A percentile compares a stretch with the other conserved stretches of the same genome.
Conservation (phyloP, 2,797 vertebrate genomes). For the Micromesistius poutassou region DNA sequence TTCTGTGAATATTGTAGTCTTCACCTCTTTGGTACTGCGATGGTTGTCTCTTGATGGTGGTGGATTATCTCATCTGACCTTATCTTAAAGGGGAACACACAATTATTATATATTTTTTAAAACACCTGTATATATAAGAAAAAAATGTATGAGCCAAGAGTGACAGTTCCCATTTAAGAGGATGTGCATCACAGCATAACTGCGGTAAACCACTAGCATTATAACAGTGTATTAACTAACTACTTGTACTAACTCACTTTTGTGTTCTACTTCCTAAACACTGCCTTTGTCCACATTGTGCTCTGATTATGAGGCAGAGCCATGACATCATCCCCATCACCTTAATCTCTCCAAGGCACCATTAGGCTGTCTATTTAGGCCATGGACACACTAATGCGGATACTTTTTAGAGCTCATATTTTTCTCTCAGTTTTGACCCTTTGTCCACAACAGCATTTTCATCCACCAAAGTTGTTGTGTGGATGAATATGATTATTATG, state of each 20-base stretch:
- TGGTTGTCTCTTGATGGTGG: not conserved
- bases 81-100: not conserved
- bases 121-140: not conserved
- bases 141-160: not conserved
- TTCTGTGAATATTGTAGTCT: not conserved
- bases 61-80: not conserved
- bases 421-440: not conserved
- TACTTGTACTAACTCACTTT: not conserved
- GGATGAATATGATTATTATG: not conserved
- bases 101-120: not conserved
- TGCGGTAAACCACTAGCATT: not conserved
- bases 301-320: not conserved
- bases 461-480: not conserved
- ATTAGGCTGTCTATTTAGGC: slow-evolving; percentile 3
- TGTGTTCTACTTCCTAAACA: not conserved
- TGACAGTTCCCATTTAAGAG: not conserved
- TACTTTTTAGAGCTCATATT: not conserved
- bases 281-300: slow-evolving; percentile 5
- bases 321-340: slow-evolving; percentile 6
- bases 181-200: not conserved
- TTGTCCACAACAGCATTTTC: not conserved
- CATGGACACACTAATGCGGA: not conserved
- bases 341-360: not conserved
- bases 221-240: not conserved
- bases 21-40: not conserved